phyloP scores from a whole-genome alignment of 2,113 vertebrate genomes.

The human region DNA sequence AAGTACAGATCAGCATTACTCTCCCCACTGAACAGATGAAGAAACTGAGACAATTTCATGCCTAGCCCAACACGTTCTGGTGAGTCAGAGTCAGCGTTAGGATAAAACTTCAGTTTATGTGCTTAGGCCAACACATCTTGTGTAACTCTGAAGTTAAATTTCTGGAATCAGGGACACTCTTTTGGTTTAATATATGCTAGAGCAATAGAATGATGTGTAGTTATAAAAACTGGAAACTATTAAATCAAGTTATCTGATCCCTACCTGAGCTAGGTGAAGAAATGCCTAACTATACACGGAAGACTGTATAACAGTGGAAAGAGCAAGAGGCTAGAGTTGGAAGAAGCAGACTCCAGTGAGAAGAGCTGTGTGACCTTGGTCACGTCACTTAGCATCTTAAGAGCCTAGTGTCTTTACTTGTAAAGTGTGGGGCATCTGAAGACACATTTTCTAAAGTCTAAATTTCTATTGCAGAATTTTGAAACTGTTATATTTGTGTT shows the following conservation, averaged over 20 bases:
- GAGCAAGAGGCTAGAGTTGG: background rate
- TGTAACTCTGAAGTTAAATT: background rate
- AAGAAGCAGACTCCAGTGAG: background rate
- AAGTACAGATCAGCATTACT: constrained; percentile 58
- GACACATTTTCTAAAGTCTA: background rate
- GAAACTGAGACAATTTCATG: constrained; percentile 58
- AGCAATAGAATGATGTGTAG: background rate
- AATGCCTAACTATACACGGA: background rate
- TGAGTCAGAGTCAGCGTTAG: constrained; percentile 46
- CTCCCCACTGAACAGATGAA: constrained; percentile 37
- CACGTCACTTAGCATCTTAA: background rate
- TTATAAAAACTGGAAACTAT: background rate
- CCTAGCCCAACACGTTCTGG: background rate
- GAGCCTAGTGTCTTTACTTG: background rate
- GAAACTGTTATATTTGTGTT: background rate
- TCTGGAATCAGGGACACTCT: background rate
- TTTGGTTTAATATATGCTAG: background rate
- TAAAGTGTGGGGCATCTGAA: background rate
- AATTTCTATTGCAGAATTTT: constrained; percentile 9
- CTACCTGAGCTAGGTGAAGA: background rate
- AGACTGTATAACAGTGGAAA: background rate
- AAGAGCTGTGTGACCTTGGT: background rate
- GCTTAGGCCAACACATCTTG: background rate
- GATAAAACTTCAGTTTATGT: constrained; percentile 38
- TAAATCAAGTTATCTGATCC: background rate